phyloP scores from a whole-genome alignment of 2,113 vertebrate species.

The Hippocampus guttulatus region DNA sequence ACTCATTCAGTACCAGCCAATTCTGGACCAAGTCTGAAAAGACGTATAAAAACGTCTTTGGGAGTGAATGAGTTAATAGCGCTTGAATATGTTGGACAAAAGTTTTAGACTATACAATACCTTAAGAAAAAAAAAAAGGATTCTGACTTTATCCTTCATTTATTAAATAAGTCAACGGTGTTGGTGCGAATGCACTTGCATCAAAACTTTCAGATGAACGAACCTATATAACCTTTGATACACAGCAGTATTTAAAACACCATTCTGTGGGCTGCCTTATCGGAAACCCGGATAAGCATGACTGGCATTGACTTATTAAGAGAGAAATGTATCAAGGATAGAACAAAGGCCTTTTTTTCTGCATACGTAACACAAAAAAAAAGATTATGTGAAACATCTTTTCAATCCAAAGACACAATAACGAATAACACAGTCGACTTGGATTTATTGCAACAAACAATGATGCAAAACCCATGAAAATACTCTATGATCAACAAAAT shows the following conservation, averaged over 20 bases:
- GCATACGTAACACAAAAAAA: not conserved
- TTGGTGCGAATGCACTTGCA: no score
- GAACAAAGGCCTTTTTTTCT: slow-evolving; percentile 17
- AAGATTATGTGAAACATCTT: no score
- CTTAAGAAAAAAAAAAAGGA: no score
- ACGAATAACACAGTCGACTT: not conserved
- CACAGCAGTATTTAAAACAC: not conserved
- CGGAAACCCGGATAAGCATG: slow-evolving; percentile 1
- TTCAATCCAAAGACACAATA: not conserved
- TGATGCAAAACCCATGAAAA: not conserved
- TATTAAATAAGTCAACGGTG: no score
- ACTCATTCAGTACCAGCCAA: no score
- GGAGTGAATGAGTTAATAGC: no score
- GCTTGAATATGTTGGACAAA: no score
- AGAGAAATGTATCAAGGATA: not conserved
- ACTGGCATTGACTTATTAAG: not conserved
- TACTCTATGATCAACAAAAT: not conserved
- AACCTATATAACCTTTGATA: not conserved
- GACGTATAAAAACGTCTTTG: no score
- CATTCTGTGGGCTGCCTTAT: not conserved
- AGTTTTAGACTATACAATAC: no score
- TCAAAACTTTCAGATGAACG: no score
- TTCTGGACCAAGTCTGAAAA: no score
- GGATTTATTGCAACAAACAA: not conserved
- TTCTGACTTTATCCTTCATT: no score